phyloP scores from a whole-genome alignment of 1,140 invertebrate genomes.

The Portunus trituberculatus region DNA sequence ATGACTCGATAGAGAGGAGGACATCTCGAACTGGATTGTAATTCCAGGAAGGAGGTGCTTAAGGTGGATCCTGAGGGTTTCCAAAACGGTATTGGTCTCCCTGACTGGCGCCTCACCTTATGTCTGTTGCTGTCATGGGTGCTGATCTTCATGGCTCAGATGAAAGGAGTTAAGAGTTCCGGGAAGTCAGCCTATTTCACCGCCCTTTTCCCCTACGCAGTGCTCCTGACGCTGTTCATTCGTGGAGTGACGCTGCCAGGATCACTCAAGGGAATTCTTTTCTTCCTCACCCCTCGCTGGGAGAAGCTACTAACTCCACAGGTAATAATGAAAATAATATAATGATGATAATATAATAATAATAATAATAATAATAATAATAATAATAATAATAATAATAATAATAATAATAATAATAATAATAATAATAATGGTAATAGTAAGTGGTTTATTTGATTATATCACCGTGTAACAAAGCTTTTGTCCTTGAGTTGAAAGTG shows the following conservation, averaged over 20 bases:
- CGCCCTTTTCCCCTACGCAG: constrained; percentile 81
- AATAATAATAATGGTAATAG: too few species aligned
- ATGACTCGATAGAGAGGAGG: not conserved
- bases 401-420: too few species aligned
- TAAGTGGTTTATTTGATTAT: too few species aligned
- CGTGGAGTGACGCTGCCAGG: constrained; percentile 83
- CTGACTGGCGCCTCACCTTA: constrained; percentile 83
- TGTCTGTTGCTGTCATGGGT: constrained; percentile 84
- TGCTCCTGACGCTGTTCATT: constrained; percentile 80
- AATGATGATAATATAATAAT: too few species aligned
- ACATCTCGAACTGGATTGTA: not conserved
- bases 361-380: too few species aligned
- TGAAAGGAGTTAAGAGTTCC: constrained; percentile 86
- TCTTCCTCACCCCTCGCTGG: constrained; percentile 80
- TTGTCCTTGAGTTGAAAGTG: too few species aligned
- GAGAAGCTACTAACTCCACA: constrained; percentile 19
- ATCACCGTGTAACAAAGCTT: too few species aligned
- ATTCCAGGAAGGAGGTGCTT: constrained; percentile 7
- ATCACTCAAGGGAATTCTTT: constrained; percentile 81
- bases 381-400: too few species aligned
- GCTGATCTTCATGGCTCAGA: constrained; percentile 83
- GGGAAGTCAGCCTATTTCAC: constrained; percentile 85
- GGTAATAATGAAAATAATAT: not conserved
- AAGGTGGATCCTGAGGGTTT: constrained; percentile 26
- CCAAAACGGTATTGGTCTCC: constrained; percentile 79